Evolutionary conservation across 2,797 vertebrate species (phyloP), one percentile per base, ranked within the genome.

Genomic region (Arrhamphus sclerolepis): DNA sequence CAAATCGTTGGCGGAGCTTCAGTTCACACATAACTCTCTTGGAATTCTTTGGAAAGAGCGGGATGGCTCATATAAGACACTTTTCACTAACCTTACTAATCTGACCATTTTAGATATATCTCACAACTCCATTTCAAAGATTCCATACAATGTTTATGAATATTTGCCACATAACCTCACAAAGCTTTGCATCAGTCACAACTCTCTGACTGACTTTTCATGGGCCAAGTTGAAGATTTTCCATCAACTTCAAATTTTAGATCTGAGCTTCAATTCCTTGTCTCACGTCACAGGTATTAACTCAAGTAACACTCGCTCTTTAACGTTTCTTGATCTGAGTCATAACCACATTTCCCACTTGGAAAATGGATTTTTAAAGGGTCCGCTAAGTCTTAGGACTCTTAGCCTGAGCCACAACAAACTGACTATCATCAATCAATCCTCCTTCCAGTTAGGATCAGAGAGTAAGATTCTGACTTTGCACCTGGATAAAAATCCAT

Each of bases 21-120:
- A 72, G 42, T 94, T 95, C 68, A 39, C 83, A 40, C 0, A 82
- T 5, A 97, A 96, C 31, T 0, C 66, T 14, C 77, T 96, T 3
- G 90, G 91, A 9, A 82, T 8, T 13, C 82, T 95, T 74, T 94
- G 95, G 94, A 90, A 89, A 73, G 39, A 70, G 1, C 67, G 18
- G 0, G 84, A 92, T 17, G 0, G 4, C 3, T 72, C 77, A 0
- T 95, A 94, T 0, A 0, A 66, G 0, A 20, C 11, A 8, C 58
- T 94, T 63, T 95, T 94, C 65, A 81, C 68, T 52, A 5, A 82
- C 28, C 89, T 94, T 6, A 74, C 6, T 11, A 93, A 88, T 71
- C 77, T 95, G 72, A 89, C 78, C 0, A 9, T 81, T 59, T 92
- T 96, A 20, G 92, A 95, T 22, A 82, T 94, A 80, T 94, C 93